These are phyloP conservation scores for Excalfactoria chinensis DNA, from an alignment of 2,113 vertebrate genomes.

Conservation along the genomic window DNA sequence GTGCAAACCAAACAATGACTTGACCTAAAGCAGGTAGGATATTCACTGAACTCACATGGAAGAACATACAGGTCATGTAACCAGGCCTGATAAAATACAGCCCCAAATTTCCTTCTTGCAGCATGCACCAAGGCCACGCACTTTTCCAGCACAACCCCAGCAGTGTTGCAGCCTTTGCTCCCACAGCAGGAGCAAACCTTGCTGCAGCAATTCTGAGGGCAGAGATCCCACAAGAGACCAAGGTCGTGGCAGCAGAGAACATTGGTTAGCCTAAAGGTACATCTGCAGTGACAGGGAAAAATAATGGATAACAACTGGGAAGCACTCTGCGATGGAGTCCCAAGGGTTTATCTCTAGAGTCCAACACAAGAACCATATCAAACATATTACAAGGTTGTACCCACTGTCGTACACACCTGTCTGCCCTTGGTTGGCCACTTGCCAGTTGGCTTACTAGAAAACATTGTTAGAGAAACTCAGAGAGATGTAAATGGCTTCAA, in stretches of 20 bases:
- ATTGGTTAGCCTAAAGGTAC: background rate
- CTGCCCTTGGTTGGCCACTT: background rate
- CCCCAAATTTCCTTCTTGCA: too few relatives aligned
- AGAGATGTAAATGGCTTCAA: background rate
- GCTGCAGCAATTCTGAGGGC: fast-evolving
- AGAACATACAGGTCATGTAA: too few relatives aligned
- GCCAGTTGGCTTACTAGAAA: background rate
- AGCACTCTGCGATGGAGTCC: background rate
- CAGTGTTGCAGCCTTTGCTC: background rate
- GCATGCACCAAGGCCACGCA: too few relatives aligned
- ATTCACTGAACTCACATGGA: background rate
- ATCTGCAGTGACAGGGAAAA: background rate
- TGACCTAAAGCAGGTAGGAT: background rate
- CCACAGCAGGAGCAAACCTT: fast-evolving
- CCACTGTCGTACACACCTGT: background rate
- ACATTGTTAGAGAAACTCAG: background rate
- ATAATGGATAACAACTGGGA: background rate
- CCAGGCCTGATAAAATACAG: too few relatives aligned
- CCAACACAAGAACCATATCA: background rate
- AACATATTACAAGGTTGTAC: background rate
- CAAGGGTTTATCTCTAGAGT: background rate
- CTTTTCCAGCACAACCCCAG: background rate
- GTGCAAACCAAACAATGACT: background rate
- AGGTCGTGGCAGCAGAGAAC: background rate
- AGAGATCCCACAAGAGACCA: background rate